phyloP scores from a whole-genome alignment of 2,888 invertebrate species.

The Tolmerus cingulatus region DNA sequence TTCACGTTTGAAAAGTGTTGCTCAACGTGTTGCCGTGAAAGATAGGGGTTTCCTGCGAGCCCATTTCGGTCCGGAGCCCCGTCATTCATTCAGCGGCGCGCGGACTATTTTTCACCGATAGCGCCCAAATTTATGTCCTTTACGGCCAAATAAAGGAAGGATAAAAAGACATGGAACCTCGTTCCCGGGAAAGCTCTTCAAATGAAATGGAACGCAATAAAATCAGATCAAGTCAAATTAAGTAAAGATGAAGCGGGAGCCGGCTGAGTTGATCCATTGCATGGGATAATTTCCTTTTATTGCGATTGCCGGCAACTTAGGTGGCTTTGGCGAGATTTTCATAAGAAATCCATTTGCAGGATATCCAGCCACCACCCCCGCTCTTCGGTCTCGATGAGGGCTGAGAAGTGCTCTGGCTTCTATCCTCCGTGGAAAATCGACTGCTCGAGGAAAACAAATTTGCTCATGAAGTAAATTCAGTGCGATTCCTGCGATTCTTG shows the following conservation, averaged over 20 bases:
- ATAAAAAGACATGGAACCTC: slow-evolving; percentile 4
- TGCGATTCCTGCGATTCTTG: background rate
- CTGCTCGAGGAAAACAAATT: background rate
- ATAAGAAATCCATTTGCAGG: slow-evolving; percentile 3
- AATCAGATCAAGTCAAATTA: slow-evolving; percentile 41
- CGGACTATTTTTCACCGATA: slow-evolving; percentile 27
- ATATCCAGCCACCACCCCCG: background rate
- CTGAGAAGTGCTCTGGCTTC: background rate
- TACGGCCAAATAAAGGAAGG: slow-evolving; percentile 8
- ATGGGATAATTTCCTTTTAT: slow-evolving; percentile 22
- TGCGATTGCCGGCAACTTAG: background rate
- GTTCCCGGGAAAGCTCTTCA: background rate
- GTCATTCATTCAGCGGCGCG: slow-evolving; percentile 13
- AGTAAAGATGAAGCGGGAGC: slow-evolving; percentile 24
- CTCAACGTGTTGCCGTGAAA: background rate
- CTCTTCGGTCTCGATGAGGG: background rate
- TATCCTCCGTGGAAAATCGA: background rate
- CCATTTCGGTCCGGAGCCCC: background rate
- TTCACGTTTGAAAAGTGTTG: slow-evolving; percentile 26
- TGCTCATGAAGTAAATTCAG: background rate
- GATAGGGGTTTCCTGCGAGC: background rate
- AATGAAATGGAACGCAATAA: slow-evolving; percentile 41
- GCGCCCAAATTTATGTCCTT: slow-evolving; percentile 21
- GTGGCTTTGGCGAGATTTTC: background rate
- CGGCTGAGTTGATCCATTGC: slow-evolving; percentile 5